Percentiles rank a stretch among this genome's conserved stretches.
phyloP scores from a whole-genome alignment of 92 coral and sea anemone genomes.

The Zoanthus solanderi region DNA sequence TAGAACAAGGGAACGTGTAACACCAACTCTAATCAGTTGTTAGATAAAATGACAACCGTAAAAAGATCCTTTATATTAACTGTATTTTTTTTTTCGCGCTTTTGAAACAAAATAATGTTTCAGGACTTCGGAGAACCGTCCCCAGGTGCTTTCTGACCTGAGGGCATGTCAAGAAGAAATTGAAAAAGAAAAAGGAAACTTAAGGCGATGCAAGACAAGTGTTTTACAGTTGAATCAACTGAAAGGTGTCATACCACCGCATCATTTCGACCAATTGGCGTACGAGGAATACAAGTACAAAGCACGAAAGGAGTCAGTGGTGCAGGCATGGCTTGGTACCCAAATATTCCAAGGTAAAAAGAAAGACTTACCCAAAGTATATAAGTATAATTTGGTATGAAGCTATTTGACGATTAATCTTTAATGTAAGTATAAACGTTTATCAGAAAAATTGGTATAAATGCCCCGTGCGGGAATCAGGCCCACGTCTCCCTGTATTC shows the following conservation, averaged over 20 bases:
- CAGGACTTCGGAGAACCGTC: conserved; percentile 65
- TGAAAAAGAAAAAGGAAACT: conserved; percentile 46
- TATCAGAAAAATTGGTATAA: too few relatives aligned
- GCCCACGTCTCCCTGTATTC: too few relatives aligned
- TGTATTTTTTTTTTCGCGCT: too few relatives aligned
- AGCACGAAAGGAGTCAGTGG: conserved; percentile 40
- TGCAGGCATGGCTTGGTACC: conserved; percentile 65
- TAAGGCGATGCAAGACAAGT: conserved; percentile 44
- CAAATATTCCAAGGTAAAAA: neutral
- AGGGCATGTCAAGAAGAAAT: conserved; percentile 61
- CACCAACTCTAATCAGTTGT: too few relatives aligned
- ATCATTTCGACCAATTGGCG: conserved; percentile 54
- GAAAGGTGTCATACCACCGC: conserved; percentile 20
- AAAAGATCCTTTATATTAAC: too few relatives aligned
- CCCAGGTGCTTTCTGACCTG: conserved; percentile 60
- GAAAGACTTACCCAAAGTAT: neutral
- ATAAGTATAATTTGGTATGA: neutral
- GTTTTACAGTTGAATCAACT: conserved; percentile 50
- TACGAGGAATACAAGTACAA: conserved; percentile 36
- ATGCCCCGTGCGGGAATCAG: too few relatives aligned
- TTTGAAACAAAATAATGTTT: too few relatives aligned
- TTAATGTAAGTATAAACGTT: too few relatives aligned
- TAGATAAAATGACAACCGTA: too few relatives aligned
- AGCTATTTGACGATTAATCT: neutral
- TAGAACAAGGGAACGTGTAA: too few relatives aligned